phyloP scores from a whole-genome alignment of 2,113 vertebrate genomes.

The Dascyllus trimaculatus region DNA sequence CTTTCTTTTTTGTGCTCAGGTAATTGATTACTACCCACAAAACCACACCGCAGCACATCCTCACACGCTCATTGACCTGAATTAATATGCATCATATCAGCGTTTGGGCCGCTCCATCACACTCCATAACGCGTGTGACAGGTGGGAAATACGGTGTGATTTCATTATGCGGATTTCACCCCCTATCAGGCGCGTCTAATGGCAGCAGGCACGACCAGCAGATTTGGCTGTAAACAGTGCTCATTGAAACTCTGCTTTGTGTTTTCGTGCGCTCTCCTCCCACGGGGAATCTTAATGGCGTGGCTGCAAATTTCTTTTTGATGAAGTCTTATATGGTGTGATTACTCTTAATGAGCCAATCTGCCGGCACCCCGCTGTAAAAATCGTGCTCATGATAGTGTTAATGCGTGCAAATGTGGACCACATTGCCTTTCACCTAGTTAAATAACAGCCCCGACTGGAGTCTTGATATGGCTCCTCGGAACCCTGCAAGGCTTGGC shows the following conservation, averaged over 20 bases:
- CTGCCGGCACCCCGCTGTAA: conserved; percentile 48
- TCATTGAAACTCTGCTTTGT: conserved; percentile 13
- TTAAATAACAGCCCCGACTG: neutral
- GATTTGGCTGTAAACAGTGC: conserved; percentile 11
- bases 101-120: conserved; percentile 33
- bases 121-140: conserved; percentile 36
- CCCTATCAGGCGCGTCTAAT: conserved; percentile 3
- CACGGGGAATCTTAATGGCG: conserved; percentile 30
- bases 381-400: conserved; percentile 35
- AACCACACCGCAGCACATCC: neutral
- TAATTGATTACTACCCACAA: conserved; percentile 22
- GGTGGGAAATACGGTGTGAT: conserved; percentile 37
- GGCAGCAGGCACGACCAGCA: neutral
- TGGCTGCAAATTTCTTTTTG: conserved; percentile 52
- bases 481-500: neutral
- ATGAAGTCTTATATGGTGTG: conserved; percentile 57
- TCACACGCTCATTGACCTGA: conserved; percentile 45
- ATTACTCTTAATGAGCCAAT: conserved; percentile 70
- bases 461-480: neutral
- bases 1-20: neutral
- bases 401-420: conserved; percentile 46
- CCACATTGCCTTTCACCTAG: conserved; percentile 33
- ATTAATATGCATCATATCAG: conserved; percentile 52
- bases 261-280: conserved; percentile 1
- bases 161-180: conserved; percentile 36